Base-by-base conservation (phyloP, 2,113 vertebrate species). In the Ammospiza caudacuta region DNA sequence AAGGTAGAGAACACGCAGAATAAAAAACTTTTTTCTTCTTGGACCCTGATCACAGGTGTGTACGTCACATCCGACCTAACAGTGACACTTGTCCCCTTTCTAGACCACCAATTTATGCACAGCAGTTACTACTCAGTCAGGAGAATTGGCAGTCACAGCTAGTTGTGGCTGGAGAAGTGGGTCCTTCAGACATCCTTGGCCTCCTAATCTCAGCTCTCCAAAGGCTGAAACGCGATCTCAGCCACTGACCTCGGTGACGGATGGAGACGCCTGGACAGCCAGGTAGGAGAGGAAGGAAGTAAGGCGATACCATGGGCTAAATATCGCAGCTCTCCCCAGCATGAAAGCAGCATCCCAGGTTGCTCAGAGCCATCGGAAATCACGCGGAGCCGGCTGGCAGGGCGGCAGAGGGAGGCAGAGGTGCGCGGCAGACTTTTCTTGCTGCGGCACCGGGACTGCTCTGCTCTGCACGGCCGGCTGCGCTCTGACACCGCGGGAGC, bases 401-500 rank as follows among this genome's bases (percentile, higher is more conserved):
- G 67, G 78, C 72, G 24, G 67, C 61, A 28, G 70, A 66, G 62
- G 78, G 19, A 72, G 72, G 83, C 5, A 4, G 61, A 14, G 72
- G 57, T 2, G 82, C 79, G 0, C 33, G 2, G 51, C 11, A 62
- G 75, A 12, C 17, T 52, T 41, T 41, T 41, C 12, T 41, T 41
- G 35, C 90, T 4, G 75, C 2, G 29, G 69, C 9, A 3, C 82
- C 7, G 2, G 12, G 10, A 9, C 52, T 6, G 43, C 54, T 12
- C 31, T 5, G 16, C 43, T 12, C 31, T 3, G 16, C 43, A 1
- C 16, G 2, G 47, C 28, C 20, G 4, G 11, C 11, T 5, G 41
- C 62, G 3, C 16, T 8, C 63, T 2, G 51, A 12, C 41, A 0
- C 16, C 5, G 1, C 11, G 2, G 33, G 16, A 3, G 0, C 0